phyloP scores from a whole-genome alignment of 2,113 vertebrate genomes.

The Hippocampus comes region DNA sequence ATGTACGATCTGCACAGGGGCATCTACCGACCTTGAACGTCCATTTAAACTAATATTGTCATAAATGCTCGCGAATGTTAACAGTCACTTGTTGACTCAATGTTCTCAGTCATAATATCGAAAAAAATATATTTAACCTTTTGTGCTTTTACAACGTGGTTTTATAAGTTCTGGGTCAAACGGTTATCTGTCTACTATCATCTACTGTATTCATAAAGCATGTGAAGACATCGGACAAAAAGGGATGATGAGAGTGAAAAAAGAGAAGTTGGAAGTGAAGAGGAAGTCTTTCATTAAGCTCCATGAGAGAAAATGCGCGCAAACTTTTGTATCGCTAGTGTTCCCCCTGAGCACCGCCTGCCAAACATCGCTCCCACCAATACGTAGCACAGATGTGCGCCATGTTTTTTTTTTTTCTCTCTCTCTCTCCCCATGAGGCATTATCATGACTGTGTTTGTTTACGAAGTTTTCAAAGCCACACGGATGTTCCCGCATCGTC shows the following conservation, averaged over 20 bases:
- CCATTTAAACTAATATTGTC: slow-evolving; percentile 49
- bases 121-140: slow-evolving; percentile 52
- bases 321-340: slow-evolving; percentile 42
- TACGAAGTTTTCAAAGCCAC: slow-evolving; percentile 56
- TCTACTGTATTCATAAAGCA: slow-evolving; percentile 66
- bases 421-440: slow-evolving; percentile 20
- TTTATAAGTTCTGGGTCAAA: slow-evolving; percentile 55
- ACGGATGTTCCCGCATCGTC: slow-evolving; percentile 44
- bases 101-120: slow-evolving; percentile 40
- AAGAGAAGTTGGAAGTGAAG: slow-evolving; percentile 3
- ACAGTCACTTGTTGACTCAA: slow-evolving; percentile 34
- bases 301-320: slow-evolving; percentile 22
- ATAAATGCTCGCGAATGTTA: slow-evolving; percentile 54
- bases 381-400: slow-evolving; percentile 34
- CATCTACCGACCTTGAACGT: slow-evolving; percentile 29
- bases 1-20: slow-evolving; percentile 33
- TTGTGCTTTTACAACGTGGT: slow-evolving; percentile 45
- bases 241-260: slow-evolving; percentile 13
- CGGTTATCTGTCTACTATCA: slow-evolving; percentile 21
- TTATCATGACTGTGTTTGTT: slow-evolving; percentile 57
- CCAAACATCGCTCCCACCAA: slow-evolving; percentile 33
- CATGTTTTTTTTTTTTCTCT: slow-evolving; percentile 11
- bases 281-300: slow-evolving; percentile 34
- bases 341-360: slow-evolving; percentile 3
- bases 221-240: slow-evolving; percentile 49